phyloP scores from a whole-genome alignment of 2,797 vertebrate species.

The Poecile montanus region DNA sequence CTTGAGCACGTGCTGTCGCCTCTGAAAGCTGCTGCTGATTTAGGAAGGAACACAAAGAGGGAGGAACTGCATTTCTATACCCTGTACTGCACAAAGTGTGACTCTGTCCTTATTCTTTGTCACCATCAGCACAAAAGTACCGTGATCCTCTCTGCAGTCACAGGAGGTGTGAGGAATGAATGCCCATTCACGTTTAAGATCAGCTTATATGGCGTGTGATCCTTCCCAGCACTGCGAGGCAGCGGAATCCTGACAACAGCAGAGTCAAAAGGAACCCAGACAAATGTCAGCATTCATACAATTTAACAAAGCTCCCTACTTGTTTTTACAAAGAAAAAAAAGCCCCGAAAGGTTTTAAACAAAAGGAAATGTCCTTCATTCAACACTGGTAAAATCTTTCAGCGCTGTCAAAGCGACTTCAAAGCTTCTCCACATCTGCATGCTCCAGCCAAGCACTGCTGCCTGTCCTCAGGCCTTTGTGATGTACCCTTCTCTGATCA shows the following conservation, averaged over 20 bases:
- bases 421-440: neutral
- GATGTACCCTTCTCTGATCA: conserved; percentile 96
- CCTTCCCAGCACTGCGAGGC: neutral
- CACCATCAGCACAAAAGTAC: conserved; percentile 22
- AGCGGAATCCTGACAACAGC: conserved; percentile 30
- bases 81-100: neutral
- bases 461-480: conserved; percentile 85
- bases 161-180: conserved; percentile 51
- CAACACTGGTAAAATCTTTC: conserved; percentile 4
- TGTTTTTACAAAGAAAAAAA: neutral
- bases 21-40: neutral
- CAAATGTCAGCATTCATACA: conserved; percentile 25
- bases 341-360: conserved; percentile 5
- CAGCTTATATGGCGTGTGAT: conserved; percentile 22
- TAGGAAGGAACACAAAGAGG: neutral
- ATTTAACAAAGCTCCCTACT: conserved; percentile 35
- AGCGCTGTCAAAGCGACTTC: neutral
- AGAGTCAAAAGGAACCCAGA: conserved; percentile 40
- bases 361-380: conserved; percentile 41
- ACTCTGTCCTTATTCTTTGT: conserved; percentile 29
- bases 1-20: neutral
- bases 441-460: neutral
- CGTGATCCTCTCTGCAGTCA: conserved; percentile 7
- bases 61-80: neutral
- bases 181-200: conserved; percentile 55